A percentile compares a stretch with the other conserved stretches of the same genome.
Evolutionary conservation across 2,888 invertebrate genomes (phyloP).

Genomic region (Labia minor): DNA sequence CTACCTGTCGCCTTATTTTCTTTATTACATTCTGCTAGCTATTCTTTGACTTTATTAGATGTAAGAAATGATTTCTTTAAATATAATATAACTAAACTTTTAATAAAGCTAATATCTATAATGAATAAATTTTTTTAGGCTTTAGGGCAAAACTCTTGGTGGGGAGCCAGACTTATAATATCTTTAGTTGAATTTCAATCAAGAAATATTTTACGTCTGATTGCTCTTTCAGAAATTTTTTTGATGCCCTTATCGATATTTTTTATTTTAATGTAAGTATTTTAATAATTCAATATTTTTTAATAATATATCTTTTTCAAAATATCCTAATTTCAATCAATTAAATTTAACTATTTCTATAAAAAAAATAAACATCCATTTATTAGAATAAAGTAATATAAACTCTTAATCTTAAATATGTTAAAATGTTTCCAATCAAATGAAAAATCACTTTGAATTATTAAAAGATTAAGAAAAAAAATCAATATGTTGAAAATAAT

Average conservation of each 20-base stretch:
- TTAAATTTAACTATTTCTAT: too few relatives aligned
- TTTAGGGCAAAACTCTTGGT: constrained; percentile 83
- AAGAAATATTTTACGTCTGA: constrained; percentile 74
- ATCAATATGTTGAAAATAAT: too few relatives aligned
- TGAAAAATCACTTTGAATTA: too few relatives aligned
- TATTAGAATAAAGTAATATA: too few relatives aligned
- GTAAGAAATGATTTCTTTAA: constrained; percentile 47
- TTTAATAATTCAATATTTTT: not conserved
- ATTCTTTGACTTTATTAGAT: constrained; percentile 77
- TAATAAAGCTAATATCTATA: not conserved
- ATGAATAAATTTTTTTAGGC: constrained; percentile 50
- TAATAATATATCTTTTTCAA: constrained; percentile 8
- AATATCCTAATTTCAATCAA: not conserved
- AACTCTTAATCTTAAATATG: too few relatives aligned
- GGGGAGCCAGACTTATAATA: constrained; percentile 75
- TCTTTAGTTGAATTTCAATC: constrained; percentile 85
- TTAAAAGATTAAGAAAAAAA: too few relatives aligned
- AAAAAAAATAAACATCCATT: too few relatives aligned
- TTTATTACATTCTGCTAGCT: constrained; percentile 82
- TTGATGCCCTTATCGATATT: constrained; percentile 45
- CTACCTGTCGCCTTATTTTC: constrained; percentile 88
- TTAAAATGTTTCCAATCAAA: too few relatives aligned
- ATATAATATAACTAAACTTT: constrained; percentile 14
- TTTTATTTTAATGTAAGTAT: constrained; percentile 67
- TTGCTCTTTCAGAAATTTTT: constrained; percentile 85